phyloP scores from a whole-genome alignment of 2,797 vertebrate species.

The Liparis tanakae region DNA sequence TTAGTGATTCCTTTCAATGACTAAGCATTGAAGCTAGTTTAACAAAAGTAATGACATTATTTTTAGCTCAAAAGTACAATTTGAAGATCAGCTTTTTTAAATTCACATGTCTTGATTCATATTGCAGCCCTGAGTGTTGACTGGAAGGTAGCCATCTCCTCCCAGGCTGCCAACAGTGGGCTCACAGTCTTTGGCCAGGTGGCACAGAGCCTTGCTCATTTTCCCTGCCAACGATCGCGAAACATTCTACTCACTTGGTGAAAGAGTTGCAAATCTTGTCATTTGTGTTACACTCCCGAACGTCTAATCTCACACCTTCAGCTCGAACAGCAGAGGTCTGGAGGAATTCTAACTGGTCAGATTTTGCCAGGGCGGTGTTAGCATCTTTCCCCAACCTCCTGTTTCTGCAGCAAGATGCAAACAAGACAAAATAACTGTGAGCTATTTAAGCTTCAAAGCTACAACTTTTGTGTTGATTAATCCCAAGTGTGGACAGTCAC shows the following conservation, averaged over 20 bases:
- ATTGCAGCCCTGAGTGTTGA: conserved; percentile 58
- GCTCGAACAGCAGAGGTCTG: conserved; percentile 50
- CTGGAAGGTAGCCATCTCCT: conserved; percentile 74
- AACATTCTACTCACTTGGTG: conserved; percentile 67
- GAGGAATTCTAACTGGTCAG: conserved; percentile 49
- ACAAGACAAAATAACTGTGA: conserved; percentile 16
- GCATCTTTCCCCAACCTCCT: conserved; percentile 33
- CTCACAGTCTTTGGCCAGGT: conserved; percentile 78
- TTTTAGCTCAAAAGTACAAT: conserved; percentile 34
- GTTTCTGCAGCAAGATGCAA: conserved; percentile 32
- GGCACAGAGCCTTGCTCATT: conserved; percentile 70
- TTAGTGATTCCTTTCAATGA: conserved; percentile 4
- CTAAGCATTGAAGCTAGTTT: background rate
- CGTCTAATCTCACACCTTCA: conserved; percentile 64
- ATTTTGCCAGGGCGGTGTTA: conserved; percentile 43
- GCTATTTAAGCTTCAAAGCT: conserved; percentile 34
- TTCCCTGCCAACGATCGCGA: conserved; percentile 73
- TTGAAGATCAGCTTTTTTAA: conserved; percentile 37
- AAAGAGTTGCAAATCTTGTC: conserved; percentile 71
- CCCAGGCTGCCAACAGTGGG: conserved; percentile 70
- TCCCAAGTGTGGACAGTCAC: conserved; percentile 37
- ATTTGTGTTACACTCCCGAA: conserved; percentile 62
- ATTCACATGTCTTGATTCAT: conserved; percentile 55
- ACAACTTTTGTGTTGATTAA: conserved; percentile 51
- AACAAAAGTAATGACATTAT: conserved; percentile 18